phyloP scores from a whole-genome alignment of 2,888 invertebrate species.

The Drosophila flavopinicola region DNA sequence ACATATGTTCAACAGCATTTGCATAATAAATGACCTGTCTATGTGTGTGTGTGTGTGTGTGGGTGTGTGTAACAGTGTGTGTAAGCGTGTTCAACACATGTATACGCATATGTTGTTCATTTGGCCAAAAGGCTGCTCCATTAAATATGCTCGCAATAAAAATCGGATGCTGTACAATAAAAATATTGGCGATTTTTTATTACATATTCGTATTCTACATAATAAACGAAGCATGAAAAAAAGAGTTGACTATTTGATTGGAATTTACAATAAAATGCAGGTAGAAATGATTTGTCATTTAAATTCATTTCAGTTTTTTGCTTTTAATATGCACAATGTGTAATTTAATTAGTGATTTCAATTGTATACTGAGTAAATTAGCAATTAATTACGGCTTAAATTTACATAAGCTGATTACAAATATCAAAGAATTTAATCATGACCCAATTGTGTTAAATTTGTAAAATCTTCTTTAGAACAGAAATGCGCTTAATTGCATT shows the following conservation, averaged over 20 bases:
- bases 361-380: conserved; percentile 4
- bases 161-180: neutral
- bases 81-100: conserved; percentile 7
- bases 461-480: neutral
- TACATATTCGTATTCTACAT: neutral
- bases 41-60: neutral
- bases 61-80: neutral
- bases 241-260: neutral
- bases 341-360: neutral
- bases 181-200: neutral
- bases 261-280: neutral
- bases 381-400: neutral
- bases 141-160: neutral
- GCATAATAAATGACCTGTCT: conserved; percentile 53
- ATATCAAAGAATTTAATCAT: too few relatives aligned
- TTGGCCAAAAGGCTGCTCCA: neutral
- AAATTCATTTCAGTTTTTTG: neutral
- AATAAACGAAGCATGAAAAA: neutral
- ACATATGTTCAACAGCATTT: conserved; percentile 71
- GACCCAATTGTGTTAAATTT: neutral
- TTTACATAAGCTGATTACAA: neutral
- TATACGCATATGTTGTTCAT: conserved; percentile 10
- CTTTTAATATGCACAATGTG: neutral
- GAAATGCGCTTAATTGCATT: too few relatives aligned
- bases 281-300: neutral